phyloP scores from a whole-genome alignment of 2,797 vertebrate genomes.

The Rallus crepitans region DNA sequence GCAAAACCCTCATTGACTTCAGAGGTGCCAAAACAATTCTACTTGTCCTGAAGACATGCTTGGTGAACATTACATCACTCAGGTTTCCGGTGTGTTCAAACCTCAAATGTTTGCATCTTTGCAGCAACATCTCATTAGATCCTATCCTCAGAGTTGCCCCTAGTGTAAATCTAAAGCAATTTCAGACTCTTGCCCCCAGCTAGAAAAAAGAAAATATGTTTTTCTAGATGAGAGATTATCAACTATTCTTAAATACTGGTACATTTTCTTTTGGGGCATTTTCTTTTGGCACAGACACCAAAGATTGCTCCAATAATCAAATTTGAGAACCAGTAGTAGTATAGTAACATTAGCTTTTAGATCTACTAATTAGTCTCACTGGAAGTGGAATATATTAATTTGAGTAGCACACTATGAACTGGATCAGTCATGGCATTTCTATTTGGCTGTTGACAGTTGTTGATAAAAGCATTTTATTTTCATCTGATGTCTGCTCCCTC shows the following conservation, averaged over 20 bases:
- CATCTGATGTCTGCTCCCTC: not conserved
- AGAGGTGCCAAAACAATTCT: not conserved
- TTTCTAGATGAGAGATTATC: accelerated
- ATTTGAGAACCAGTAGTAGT: not conserved
- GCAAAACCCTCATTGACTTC: not conserved
- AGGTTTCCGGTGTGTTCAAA: not conserved
- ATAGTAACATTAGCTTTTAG: accelerated
- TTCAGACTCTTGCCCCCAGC: not conserved
- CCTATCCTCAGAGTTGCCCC: not conserved
- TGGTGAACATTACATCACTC: not conserved
- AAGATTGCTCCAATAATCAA: too few species aligned
- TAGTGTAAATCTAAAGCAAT: not conserved
- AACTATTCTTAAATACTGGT: not conserved
- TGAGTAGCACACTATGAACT: not conserved
- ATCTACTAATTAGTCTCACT: not conserved
- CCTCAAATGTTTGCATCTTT: not conserved
- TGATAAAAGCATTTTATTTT: not conserved
- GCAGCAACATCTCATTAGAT: not conserved
- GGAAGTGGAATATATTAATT: not conserved
- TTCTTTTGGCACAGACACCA: accelerated
- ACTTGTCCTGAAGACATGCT: accelerated
- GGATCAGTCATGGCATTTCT: not conserved
- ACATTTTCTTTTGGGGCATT: accelerated
- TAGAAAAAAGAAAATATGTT: not conserved
- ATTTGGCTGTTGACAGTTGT: not conserved